Conservation (phyloP, 2,113 vertebrate genomes). For the Psophia crepitans region DNA sequence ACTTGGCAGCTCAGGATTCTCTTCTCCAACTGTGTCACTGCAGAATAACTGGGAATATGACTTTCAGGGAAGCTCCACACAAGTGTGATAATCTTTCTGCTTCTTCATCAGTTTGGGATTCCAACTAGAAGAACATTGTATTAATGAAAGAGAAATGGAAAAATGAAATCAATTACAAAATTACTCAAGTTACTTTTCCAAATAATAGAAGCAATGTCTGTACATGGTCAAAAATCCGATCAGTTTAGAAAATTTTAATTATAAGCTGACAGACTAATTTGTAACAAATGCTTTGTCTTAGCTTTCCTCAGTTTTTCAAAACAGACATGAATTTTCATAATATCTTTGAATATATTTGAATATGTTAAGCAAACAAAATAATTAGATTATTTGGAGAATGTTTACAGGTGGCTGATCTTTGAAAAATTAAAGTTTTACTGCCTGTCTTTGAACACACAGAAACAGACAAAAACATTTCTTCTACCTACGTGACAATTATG, state of each 20-base stretch:
- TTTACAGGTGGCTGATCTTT: neutral
- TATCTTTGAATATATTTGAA: neutral
- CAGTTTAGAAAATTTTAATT: neutral
- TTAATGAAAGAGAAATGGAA: neutral
- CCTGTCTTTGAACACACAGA: neutral
- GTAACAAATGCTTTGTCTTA: neutral
- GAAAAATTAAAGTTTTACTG: neutral
- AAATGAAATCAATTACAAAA: neutral
- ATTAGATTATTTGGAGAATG: neutral
- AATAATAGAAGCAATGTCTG: neutral
- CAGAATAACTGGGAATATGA: neutral
- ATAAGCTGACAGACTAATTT: neutral
- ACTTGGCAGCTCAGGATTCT: neutral
- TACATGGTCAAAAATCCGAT: neutral
- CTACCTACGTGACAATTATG: too few species aligned
- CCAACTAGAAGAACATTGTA: neutral
- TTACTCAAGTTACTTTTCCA: neutral
- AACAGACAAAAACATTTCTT: neutral
- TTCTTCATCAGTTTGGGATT: neutral
- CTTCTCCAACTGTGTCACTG: neutral
- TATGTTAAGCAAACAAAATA: neutral
- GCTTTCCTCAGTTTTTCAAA: neutral
- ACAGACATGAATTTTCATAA: neutral
- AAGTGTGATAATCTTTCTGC: neutral
- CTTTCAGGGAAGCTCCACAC: neutral